phyloP scores from a whole-genome alignment of 2,888 invertebrate species.

The Thalpophila matura region DNA sequence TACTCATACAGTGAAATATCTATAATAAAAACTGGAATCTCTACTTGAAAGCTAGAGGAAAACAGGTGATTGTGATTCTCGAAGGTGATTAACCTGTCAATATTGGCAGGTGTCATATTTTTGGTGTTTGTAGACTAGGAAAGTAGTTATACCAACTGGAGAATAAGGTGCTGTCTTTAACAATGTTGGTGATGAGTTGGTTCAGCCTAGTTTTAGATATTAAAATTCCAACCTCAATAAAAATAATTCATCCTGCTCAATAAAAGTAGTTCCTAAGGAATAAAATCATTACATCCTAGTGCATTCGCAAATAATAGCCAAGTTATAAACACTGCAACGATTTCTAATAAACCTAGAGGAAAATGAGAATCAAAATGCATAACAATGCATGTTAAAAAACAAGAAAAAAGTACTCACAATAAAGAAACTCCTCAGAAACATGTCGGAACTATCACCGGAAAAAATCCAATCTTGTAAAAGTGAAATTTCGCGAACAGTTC shows the following conservation, averaged over 20 bases:
- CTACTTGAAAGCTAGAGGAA: constrained; percentile 27
- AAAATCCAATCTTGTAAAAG: constrained; percentile 61
- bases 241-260: background rate
- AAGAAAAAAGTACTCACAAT: constrained; percentile 53
- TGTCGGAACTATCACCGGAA: constrained; percentile 51
- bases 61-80: constrained; percentile 21
- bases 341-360: constrained; percentile 1
- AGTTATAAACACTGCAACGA: background rate
- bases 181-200: background rate
- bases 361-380: background rate
- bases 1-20: constrained; percentile 25
- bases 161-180: constrained; percentile 1
- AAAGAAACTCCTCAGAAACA: constrained; percentile 51
- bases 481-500: constrained; percentile 57
- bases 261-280: background rate
- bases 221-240: background rate
- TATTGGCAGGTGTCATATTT: constrained; percentile 21
- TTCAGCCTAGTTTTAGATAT: background rate
- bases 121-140: constrained; percentile 12
- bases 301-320: background rate
- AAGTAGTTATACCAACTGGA: constrained; percentile 12
- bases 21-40: constrained; percentile 29
- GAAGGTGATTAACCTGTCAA: constrained; percentile 3
- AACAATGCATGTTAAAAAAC: constrained; percentile 25
- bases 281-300: no score